These are phyloP conservation scores for Amorpha juglandis DNA, from an alignment of 2,888 invertebrate species.

Conservation along the genomic window DNA sequence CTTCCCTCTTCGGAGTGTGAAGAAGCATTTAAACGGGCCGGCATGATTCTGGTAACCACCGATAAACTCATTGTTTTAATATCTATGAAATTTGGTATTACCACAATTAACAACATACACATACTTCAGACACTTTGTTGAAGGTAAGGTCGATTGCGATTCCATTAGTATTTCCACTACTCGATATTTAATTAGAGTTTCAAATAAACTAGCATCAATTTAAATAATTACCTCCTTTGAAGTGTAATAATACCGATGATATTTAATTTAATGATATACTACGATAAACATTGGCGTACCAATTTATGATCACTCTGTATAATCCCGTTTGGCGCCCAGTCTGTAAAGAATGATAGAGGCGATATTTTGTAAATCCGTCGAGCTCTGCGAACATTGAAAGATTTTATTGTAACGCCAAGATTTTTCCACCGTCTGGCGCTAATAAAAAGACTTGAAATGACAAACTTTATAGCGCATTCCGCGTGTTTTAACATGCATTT, in stretches of 20 bases:
- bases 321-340: conserved; percentile 9
- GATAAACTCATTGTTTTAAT: background rate
- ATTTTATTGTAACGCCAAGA: conserved; percentile 33
- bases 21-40: too few species aligned
- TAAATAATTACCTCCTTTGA: background rate
- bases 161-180: background rate
- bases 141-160: background rate
- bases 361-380: conserved; percentile 2
- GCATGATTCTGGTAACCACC: too few species aligned
- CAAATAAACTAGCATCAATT: background rate
- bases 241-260: background rate
- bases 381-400: conserved; percentile 28
- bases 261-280: conserved; percentile 16
- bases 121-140: too few species aligned
- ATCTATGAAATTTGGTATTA: too few species aligned
- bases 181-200: background rate
- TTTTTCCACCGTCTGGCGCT: conserved; percentile 37
- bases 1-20: too few species aligned
- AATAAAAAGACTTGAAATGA: conserved; percentile 34
- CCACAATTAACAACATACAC: too few species aligned
- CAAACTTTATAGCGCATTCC: conserved; percentile 40
- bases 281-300: conserved; percentile 5
- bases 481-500: conserved; percentile 39
- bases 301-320: conserved; percentile 12
- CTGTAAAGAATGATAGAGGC: conserved; percentile 1